Evolutionary conservation across 2,797 vertebrate genomes (phyloP).

Genomic region (Sebastes diploproa): DNA sequence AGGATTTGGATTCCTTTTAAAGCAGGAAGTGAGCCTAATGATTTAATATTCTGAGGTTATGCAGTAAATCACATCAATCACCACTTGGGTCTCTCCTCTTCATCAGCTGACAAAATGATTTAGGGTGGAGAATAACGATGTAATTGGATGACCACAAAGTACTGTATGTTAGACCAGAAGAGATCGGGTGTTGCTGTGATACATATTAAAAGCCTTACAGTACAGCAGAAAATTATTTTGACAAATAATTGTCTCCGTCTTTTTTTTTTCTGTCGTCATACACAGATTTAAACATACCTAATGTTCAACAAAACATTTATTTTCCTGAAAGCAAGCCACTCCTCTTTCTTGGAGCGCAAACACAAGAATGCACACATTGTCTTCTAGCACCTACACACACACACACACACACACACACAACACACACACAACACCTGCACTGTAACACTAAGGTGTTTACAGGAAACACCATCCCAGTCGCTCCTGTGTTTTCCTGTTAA

Average conservation of each 20-base stretch:
- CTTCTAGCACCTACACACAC: background rate
- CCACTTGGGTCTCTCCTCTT: slow-evolving; percentile 36
- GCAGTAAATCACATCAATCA: slow-evolving; percentile 58
- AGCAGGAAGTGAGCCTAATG: slow-evolving; percentile 34
- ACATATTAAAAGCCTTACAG: background rate
- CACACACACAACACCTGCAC: slow-evolving; percentile 47
- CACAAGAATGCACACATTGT: slow-evolving; percentile 27
- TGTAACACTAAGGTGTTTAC: slow-evolving; percentile 68
- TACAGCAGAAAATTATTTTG: background rate
- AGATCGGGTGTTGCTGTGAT: slow-evolving; percentile 6
- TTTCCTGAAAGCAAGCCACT: slow-evolving; percentile 1
- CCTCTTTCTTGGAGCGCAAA: background rate
- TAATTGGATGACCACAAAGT: slow-evolving; percentile 54
- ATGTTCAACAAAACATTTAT: background rate
- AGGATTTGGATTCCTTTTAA: slow-evolving; percentile 12
- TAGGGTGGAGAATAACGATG: slow-evolving; percentile 31
- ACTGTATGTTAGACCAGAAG: slow-evolving; percentile 20
- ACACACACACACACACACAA: background rate
- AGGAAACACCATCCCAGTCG: slow-evolving; percentile 64
- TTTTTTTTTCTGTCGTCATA: background rate
- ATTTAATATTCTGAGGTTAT: slow-evolving; percentile 59
- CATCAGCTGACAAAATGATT: slow-evolving; percentile 58
- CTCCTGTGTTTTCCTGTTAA: slow-evolving; percentile 68
- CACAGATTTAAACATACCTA: background rate
- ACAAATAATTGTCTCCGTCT: background rate